These are phyloP conservation scores for Patella depressa DNA, from an alignment of 2,888 invertebrate species.

Conservation along the genomic window DNA sequence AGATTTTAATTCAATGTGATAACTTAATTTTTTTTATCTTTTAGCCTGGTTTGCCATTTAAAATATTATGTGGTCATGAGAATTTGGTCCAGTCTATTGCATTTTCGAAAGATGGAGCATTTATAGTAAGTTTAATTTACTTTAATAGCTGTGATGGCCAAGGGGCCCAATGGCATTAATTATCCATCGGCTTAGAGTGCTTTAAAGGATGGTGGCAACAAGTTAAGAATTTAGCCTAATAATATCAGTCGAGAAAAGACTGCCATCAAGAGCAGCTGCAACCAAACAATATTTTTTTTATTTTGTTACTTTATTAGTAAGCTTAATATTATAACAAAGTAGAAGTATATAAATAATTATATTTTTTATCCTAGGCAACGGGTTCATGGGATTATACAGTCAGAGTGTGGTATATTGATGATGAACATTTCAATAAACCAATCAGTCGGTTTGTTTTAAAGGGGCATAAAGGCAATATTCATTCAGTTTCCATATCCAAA, in stretches of 20 bases:
- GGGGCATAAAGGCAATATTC: constrained; percentile 68
- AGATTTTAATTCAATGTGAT: too few species aligned
- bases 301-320: too few species aligned
- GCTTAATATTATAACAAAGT: too few species aligned
- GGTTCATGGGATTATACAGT: constrained; percentile 69
- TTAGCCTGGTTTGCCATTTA: constrained; percentile 59
- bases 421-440: constrained; percentile 13
- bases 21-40: constrained; percentile 23
- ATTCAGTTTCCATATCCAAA: constrained; percentile 66
- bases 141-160: too few species aligned
- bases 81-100: constrained; percentile 66
- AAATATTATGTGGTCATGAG: constrained; percentile 59
- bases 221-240: too few species aligned
- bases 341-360: too few species aligned
- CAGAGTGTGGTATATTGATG: constrained; percentile 57
- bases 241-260: too few species aligned
- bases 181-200: too few species aligned
- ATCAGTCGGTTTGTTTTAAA: constrained; percentile 37
- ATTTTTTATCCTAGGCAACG: constrained; percentile 57
- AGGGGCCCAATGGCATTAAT: too few species aligned
- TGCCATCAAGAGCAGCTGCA: too few species aligned
- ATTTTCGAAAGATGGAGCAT: constrained; percentile 58
- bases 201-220: too few species aligned
- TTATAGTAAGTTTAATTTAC: constrained; percentile 51
- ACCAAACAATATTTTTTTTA: too few species aligned